Conservation (phyloP, 1,140 invertebrate species). For the silkworm (Bombyx mori) region ASM3026992v2 NC_085122.1:3505501-3506000, state of each 20-base stretch:
- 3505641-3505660: slow-evolving; percentile 26
- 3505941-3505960: slow-evolving; percentile 11
- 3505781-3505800: slow-evolving; percentile 45
- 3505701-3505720: slow-evolving; percentile 32
- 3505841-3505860: slow-evolving; percentile 45
- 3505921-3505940: not conserved
- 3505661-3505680: slow-evolving; percentile 18
- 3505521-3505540: no score
- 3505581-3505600: not conserved
- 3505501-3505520: no score
- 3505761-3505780: slow-evolving; percentile 29
- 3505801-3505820: slow-evolving; percentile 43
- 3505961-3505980: slow-evolving; percentile 27
- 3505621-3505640: slow-evolving; percentile 22
- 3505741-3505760: slow-evolving; percentile 37
- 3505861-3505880: slow-evolving; percentile 59
- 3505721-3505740: slow-evolving; percentile 12
- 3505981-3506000: not conserved
- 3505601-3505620: slow-evolving; percentile 5
- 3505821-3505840: slow-evolving; percentile 40
- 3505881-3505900: slow-evolving; percentile 19
- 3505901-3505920: slow-evolving; percentile 2
- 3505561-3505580: no score
- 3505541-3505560: no score
- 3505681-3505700: slow-evolving; percentile 25